Evolutionary conservation across 2,888 invertebrate genomes (phyloP), one percentile per base, ranked within the genome.

Genomic region (Beris morrisii): DNA sequence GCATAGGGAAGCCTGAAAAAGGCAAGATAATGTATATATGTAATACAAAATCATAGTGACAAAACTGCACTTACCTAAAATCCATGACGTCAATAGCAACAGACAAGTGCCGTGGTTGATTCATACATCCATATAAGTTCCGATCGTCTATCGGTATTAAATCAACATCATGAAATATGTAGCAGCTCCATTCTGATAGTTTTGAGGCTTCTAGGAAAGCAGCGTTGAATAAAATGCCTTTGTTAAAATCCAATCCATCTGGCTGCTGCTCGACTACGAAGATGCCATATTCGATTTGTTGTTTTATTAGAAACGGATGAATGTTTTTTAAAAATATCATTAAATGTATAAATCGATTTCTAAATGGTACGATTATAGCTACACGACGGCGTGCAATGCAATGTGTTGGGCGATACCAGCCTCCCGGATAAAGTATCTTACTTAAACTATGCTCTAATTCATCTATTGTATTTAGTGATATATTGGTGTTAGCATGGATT

Each of bases 111-210:
- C 95, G 81, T 0, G 96, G 96, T 77, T 94, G 93, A 64, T 89
- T 86, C 4, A 95, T 94, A 79, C 97, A 97, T 38, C 89, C 90
- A 83, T 97, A 97, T 69, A 96, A 80, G 82, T 97, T 97, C 70
- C 93, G 83, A 75, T 95, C 93, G 81, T 97, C 93, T 76, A 96
- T 89, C 0, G 97, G 97, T 73, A 97, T 82, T 68, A 97, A 85
- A 81, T 97, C 97, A 57, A 97, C 94, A 81, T 97, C 97, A 82
- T 97, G 97, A 82, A 97, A 97, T 73, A 97, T 88, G 82, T 95
- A 96, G 82, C 97, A 97, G 77, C 94, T 89, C 84, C 89, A 93
- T 46, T 85, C 83, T 45, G 83, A 84, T 5, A 84, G 77, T 75
- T 91, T 91, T 77, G 91, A 84, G 28, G 96, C 95, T 82, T 98